Conservation (phyloP, 2,113 vertebrate genomes). For the Cacatua alba region DNA sequence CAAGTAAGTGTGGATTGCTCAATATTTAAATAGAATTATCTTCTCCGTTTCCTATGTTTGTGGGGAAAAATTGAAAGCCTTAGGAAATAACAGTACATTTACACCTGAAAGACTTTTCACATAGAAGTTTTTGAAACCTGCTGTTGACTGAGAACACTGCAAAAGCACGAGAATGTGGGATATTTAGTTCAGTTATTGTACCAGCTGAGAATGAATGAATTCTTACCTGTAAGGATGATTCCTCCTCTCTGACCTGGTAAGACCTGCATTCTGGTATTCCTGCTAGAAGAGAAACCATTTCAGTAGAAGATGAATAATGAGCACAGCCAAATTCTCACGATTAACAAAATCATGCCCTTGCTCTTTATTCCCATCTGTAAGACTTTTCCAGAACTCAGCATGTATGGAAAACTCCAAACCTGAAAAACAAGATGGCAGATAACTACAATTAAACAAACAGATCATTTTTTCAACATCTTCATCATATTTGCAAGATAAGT, state of each 20-base stretch:
- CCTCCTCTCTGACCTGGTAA: not conserved
- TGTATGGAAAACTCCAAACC: not conserved
- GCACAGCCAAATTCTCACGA: not conserved
- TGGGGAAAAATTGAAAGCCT: not conserved
- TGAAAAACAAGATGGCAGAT: conserved; percentile 33
- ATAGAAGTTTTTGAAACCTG: not conserved
- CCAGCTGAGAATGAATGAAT: not conserved
- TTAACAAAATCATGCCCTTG: not conserved
- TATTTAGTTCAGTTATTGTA: not conserved
- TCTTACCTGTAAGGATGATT: not conserved
- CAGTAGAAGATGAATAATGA: not conserved
- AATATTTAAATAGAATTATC: not conserved
- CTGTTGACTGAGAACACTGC: not conserved
- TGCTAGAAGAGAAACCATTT: not conserved
- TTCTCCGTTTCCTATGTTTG: not conserved
- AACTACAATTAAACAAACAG: not conserved
- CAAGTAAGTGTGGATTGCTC: not conserved
- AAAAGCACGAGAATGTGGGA: not conserved
- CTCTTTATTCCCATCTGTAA: not conserved
- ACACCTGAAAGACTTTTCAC: not conserved
- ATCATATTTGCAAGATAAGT: conserved; percentile 29
- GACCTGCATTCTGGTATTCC: not conserved
- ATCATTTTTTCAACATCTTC: not conserved
- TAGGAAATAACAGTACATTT: not conserved
- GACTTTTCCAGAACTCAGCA: not conserved